Base-by-base conservation (phyloP, 2,888 invertebrate species). In the Xestia sexstrigata region DNA sequence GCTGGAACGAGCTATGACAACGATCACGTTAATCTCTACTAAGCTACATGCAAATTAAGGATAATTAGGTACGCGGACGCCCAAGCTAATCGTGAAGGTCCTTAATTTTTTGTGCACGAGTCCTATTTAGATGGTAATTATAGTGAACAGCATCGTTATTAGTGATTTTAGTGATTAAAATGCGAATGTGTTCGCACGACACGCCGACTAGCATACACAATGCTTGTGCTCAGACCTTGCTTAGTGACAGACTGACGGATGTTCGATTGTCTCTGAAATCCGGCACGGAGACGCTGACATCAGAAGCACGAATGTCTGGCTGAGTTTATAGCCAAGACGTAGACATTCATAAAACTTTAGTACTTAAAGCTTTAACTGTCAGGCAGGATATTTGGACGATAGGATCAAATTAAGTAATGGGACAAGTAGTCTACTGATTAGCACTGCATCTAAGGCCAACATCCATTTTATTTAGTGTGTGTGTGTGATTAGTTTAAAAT, bases 221-320 rank as follows among this genome's bases (percentile, higher is more conserved):
- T 94, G 90, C 92, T 92, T 91, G 89, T 87, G 85, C 86, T 76
- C 84, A 91, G 95, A 94, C 96, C 96, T 96, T 96, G 96, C 86
- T 88, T 86, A 86, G 89, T 93, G 95, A 95, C 95, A 94, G 93
- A 93, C 93, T 91, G 92, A 96, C 94, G 92, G 94, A 95, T 94
- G 93, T 91, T 90, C 92, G 93, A 95, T 95, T 95, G 95, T 96
- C 79, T 80, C 74, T 78, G 65, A 80, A 84, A 82, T 83, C 83
- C 85, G 87, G 87, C 90, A 79, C 89, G 83, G 88, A 89, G 85
- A 77, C 81, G 82, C 82, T 87, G 85, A 86, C 86, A 82, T 83
- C 83, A 81, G 83, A 78, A 73, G 47, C 78, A 78, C 69, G 74
- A 83, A 84, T 85, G 45, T 76, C 55, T 85, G 35, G 23, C 66